A percentile compares a stretch with the other conserved stretches of the same genome.
phyloP scores from a whole-genome alignment of 2,888 invertebrate genomes.

The Drosophila putrida region DNA sequence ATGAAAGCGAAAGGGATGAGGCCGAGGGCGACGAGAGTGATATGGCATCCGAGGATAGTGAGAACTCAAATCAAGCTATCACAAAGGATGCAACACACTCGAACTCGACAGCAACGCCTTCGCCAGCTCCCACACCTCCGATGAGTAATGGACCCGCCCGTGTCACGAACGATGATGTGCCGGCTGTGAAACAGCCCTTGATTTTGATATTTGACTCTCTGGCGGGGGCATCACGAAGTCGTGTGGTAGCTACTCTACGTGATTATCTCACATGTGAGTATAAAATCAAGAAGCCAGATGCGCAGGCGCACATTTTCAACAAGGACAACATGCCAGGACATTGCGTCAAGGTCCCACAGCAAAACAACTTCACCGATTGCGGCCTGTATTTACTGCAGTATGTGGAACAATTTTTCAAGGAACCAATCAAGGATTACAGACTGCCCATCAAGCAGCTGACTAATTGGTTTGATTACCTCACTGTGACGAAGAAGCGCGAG shows the following conservation, averaged over 20 bases:
- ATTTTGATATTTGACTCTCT: conserved; percentile 98
- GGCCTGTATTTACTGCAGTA: conserved; percentile 98
- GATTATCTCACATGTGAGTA: conserved; percentile 96
- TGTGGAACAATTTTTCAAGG: conserved; percentile 97
- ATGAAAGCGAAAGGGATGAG: conserved; percentile 91
- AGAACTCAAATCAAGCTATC: conserved; percentile 67
- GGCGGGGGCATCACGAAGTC: conserved; percentile 91
- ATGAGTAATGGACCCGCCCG: conserved; percentile 34
- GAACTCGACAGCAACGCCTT: conserved; percentile 16
- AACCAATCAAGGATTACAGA: conserved; percentile 92
- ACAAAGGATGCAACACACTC: conserved; percentile 51
- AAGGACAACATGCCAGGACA: conserved; percentile 94
- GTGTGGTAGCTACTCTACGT: conserved; percentile 95
- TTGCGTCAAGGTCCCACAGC: conserved; percentile 97
- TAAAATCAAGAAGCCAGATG: conserved; percentile 88
- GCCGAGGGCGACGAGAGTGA: conserved; percentile 93
- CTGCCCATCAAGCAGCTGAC: conserved; percentile 93
- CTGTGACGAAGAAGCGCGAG: conserved; percentile 93
- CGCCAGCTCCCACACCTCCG: conserved; percentile 25
- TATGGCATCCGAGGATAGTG: conserved; percentile 86
- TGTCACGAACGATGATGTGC: conserved; percentile 44
- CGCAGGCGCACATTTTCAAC: conserved; percentile 88
- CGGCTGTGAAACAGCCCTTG: conserved; percentile 88
- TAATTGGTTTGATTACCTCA: conserved; percentile 94
- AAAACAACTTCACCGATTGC: conserved; percentile 98